Base-by-base conservation (phyloP, 2,888 invertebrate genomes). In the Drosophila neutralis region DNA sequence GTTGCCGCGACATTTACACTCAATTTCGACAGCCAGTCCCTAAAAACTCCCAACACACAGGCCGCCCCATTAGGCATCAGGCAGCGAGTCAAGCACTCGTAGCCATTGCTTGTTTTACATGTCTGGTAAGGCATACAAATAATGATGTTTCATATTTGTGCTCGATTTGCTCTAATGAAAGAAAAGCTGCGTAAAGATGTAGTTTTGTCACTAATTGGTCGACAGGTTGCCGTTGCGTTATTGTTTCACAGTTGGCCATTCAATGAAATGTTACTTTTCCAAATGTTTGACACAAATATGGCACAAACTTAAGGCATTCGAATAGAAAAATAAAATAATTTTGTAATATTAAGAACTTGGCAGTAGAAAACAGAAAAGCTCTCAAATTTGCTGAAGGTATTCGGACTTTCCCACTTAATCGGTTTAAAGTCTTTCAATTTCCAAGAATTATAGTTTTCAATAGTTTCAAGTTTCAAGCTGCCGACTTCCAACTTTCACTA, bases 1-100 rank as follows among this genome's bases (percentile, higher is more conserved):
- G 85, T 85, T 87, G 77, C 80, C 77, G 73, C 87, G 85, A 89
- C 79, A 85, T 80, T 89, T 78, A 87, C 83, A 85, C 87, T 78
- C 78, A 76, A 76, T 80, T 73, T 75, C 75, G 71, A 72, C 72
- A 73, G 75, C 48, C 36, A 56, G 52, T 53, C 31, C 33, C 33
- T 13, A 49, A 53, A 52, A 13, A 53, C 31, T 21, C 7, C 27
- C 35, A 18, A n/a, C 40, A n/a, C 42, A 42, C 45, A 51, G n/a
- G 45, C 36, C 53, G 31, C 33, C 48, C 61, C 58, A 49, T 27
- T 18, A 29, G 40, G 27, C 51, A 48, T 49, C 59, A 35, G 29
- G 33, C 40, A 56, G 21, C 63, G 40, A 59, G 51, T 62, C n/a
- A 62, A 45, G 51, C 58, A 68, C 38, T 69, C n/a, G 69, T 29